Evolutionary conservation across 37 sponge, comb jelly and placozoan species (phyloP).

Genomic region (Halichondria panicea): DNA sequence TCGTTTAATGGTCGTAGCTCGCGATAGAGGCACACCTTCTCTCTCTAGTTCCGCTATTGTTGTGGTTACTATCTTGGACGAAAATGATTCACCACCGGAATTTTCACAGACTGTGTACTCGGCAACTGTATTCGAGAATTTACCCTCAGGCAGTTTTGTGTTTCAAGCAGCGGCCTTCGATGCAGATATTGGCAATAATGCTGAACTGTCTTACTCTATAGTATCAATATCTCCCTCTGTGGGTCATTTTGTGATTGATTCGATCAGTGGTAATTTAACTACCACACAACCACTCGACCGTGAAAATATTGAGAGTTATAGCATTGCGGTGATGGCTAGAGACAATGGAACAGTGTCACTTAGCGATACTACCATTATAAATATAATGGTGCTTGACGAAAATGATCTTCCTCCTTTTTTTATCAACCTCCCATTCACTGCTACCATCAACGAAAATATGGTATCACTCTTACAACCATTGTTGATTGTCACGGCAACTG

Average conservation of each 20-base stretch:
- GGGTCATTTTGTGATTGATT: conserved; percentile 43
- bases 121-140: conserved; percentile 31
- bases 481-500: conserved; percentile 46
- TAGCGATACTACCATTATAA: conserved; percentile 11
- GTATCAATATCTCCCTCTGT: conserved; percentile 10
- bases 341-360: conserved; percentile 45
- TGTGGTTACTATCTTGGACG: conserved; percentile 59
- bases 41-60: conserved; percentile 49
- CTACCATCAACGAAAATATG: conserved; percentile 40
- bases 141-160: neutral
- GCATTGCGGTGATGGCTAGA: conserved; percentile 22
- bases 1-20: conserved; percentile 62
- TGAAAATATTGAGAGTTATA: conserved; percentile 40
- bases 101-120: conserved; percentile 38
- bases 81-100: conserved; percentile 73
- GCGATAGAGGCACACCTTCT: conserved; percentile 55
- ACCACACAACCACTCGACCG: conserved; percentile 51
- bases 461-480: neutral
- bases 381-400: conserved; percentile 44
- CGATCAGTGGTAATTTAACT: conserved; percentile 27
- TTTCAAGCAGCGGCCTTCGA: conserved; percentile 37
- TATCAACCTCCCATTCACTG: conserved; percentile 12
- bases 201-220: conserved; percentile 31
- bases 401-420: conserved; percentile 76
- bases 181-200: conserved; percentile 55